A percentile compares a stretch with the other conserved stretches of the same genome.
Evolutionary conservation across 2,888 invertebrate species (phyloP).

Genomic region (Tipula confusa): DNA sequence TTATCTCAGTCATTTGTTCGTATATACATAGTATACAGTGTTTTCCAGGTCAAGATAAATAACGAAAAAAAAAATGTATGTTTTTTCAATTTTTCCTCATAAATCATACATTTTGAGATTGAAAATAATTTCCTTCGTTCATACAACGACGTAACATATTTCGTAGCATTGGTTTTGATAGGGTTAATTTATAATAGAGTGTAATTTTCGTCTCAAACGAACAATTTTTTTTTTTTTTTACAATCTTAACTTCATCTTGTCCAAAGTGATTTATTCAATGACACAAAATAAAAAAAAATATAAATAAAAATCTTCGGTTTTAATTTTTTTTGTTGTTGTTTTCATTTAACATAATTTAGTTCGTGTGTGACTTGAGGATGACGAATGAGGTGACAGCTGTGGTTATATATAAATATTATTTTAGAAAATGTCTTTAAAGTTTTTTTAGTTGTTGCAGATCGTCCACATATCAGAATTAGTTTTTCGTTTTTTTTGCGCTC

Average conservation of each 20-base stretch:
- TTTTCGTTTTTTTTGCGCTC: not conserved
- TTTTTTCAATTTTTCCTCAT: not conserved
- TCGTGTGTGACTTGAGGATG: slow-evolving; percentile 29
- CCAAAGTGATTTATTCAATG: slow-evolving; percentile 29
- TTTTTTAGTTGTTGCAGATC: not conserved
- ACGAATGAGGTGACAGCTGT: slow-evolving; percentile 30
- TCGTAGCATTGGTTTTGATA: not conserved
- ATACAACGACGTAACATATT: not conserved
- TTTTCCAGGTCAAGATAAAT: slow-evolving; percentile 14
- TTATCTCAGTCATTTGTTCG: not conserved
- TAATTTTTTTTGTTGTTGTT: not conserved
- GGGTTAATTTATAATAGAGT: not conserved
- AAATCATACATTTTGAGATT: slow-evolving; percentile 7
- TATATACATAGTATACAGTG: too few species aligned
- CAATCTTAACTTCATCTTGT: slow-evolving; percentile 27
- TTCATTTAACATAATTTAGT: slow-evolving; percentile 26
- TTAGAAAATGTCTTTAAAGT: not conserved
- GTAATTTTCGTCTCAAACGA: not conserved
- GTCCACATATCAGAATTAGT: not conserved
- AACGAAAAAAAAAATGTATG: not conserved
- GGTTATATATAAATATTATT: not conserved
- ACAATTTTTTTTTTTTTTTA: not conserved
- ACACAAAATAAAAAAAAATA: too few species aligned
- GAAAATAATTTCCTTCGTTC: not conserved
- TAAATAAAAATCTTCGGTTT: not conserved